Evolutionary conservation across 2,113 vertebrate genomes (phyloP).

Genomic region (Rhinoderma darwinii): DNA sequence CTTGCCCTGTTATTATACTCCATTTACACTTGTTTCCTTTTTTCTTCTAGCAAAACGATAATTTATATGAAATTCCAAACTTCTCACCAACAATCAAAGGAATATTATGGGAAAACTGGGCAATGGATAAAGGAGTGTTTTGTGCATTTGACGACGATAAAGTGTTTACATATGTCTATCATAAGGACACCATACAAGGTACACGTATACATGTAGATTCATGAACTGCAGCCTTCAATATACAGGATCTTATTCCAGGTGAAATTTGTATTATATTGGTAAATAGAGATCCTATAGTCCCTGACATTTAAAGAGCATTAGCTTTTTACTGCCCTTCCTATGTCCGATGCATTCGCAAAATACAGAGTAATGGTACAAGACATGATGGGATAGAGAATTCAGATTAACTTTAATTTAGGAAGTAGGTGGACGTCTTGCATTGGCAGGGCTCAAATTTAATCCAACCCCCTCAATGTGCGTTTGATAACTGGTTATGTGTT

Average conservation of each 20-base stretch:
- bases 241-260: too few species aligned
- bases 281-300: background rate
- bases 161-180: conserved; percentile 88
- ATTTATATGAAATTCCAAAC: conserved; percentile 86
- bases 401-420: too few species aligned
- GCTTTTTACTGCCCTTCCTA: too few species aligned
- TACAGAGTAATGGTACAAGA: background rate
- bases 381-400: background rate
- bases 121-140: conserved; percentile 88
- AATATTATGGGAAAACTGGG: conserved; percentile 95
- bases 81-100: conserved; percentile 93
- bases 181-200: conserved; percentile 94
- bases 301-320: background rate
- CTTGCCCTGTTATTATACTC: background rate
- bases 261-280: too few species aligned
- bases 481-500: too few species aligned
- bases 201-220: conserved; percentile 50
- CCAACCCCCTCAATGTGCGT: too few species aligned
- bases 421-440: too few species aligned
- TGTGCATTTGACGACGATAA: conserved; percentile 93
- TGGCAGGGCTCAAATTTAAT: too few species aligned
- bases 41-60: conserved; percentile 79
- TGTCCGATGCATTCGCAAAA: background rate
- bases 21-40: background rate
- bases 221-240: background rate